Base-by-base conservation (phyloP, 2,888 invertebrate genomes). In the Esperia sulphurella region DNA sequence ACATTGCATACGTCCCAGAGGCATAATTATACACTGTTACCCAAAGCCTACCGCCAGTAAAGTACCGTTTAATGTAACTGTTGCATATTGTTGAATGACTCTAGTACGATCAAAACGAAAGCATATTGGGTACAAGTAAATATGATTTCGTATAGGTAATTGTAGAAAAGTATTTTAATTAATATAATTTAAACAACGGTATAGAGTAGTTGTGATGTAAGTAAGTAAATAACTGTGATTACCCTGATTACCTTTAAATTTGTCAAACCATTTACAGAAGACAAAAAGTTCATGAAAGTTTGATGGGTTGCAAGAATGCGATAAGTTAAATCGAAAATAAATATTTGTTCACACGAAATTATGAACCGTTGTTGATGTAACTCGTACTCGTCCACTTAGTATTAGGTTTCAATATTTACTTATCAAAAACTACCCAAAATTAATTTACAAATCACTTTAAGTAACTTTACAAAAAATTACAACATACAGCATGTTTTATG, bases 351-450 rank as follows among this genome's bases (percentile, higher is more conserved):
- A 21, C 21, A 21, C 21, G 21, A 21, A 35, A 35, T 3, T 35
- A n/a, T 35, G 35, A 6, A n/a, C 9, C 9, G 6, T 35, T n/a
- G n/a, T n/a, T 35, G 10, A 35, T 35, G 10, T n/a, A 35, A 35
- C 8, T 1, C 35, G 75, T 79, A 84, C 85, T 80, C 83, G 82
- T 79, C 85, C 85, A 76, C 71, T 68, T 65, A 65, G 61, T 68
- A 63, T 71, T 73, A 74, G 58, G 75, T 79, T 75, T 81, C 71
- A 80, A 84, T 84, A 78, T 80, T 84, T 80, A 85, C 83, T 86
- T 88, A 88, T 88, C 84, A 88, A 89, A 89, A 89, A 86, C 89
- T 89, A 88, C 89, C 68, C 72, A 68, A 83, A 83, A 79, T 75
- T 61, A 83, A 77, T 74, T 10, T 43, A 79, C 68, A 75, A 75